Evolutionary conservation across 2,113 vertebrate species (phyloP), one percentile per base, ranked within the genome.

Genomic region (Etheostoma spectabile): DNA sequence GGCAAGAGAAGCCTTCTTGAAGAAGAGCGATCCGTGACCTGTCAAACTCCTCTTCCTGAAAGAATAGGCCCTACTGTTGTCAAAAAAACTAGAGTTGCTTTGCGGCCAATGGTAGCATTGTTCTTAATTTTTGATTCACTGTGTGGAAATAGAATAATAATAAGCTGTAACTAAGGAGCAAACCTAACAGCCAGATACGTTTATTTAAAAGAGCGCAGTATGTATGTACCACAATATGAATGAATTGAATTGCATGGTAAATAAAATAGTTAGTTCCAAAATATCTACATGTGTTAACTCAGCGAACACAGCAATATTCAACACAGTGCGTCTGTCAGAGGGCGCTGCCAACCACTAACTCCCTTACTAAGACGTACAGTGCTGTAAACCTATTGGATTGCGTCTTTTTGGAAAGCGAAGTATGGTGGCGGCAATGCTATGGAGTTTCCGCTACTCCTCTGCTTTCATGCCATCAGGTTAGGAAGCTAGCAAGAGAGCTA

Each of bases 341-440:
- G 61, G n/a, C 8, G 49, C 19, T 48, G 60, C 93, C 91, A 90
- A 88, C 48, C 68, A 78, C 4, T 1, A 12, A 6, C 19, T 0
- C 3, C 2, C 16, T 79, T 91, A 82, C 70, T 89, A 0, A 14
- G 1, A 38, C 67, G 45, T 22, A 0, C 6, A 1, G 12, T 0
- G 8, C 7, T 15, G 6, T 49, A 8, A 51, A 27, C 93, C 92
- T 48, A 93, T 93, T 6, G 67, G 2, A 56, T 45, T 1, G 62
- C 77, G 4, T 65, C 64, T 91, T 61, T 38, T 79, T 51, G 35
- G 18, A 64, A 53, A 55, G 91, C 69, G 77, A 78, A 65, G 66
- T 74, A 90, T 79, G 88, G 90, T 88, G 93, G 93, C 92, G 93
- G 88, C 88, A 94, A 94, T 82, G 91, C 93, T 90, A 89, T 93